Conservation (phyloP, 2,888 invertebrate species). For the Epiblema foenella region DNA sequence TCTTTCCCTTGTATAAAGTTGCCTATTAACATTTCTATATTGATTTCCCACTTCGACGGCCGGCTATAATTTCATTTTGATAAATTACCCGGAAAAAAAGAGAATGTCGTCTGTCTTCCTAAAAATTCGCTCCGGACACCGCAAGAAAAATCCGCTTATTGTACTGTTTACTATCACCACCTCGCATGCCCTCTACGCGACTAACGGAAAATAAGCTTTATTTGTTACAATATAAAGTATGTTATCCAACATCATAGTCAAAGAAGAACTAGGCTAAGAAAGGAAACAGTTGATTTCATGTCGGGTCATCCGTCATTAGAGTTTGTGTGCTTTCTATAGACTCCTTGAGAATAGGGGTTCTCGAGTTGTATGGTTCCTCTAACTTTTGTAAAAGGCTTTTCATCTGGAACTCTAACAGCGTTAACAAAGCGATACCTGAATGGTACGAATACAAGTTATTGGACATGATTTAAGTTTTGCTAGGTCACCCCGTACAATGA, state of each 20-base stretch:
- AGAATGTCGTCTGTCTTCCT: constrained; percentile 13
- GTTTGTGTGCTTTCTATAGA: constrained; percentile 41
- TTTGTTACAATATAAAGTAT: not conserved
- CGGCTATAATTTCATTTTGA: constrained; percentile 26
- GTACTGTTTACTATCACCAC: constrained; percentile 2
- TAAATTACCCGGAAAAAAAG: constrained; percentile 28
- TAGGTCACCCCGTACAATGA: not conserved
- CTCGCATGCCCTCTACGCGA: not conserved
- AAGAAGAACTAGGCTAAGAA: constrained; percentile 10
- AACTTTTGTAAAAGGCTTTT: constrained; percentile 40
- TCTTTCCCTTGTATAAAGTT: not conserved
- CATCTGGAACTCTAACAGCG: constrained; percentile 15
- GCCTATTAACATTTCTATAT: not conserved
- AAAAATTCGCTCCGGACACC: constrained; percentile 16
- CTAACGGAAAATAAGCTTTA: not conserved
- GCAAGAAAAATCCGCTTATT: constrained; percentile 17
- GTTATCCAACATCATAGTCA: not conserved
- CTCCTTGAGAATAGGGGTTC: constrained; percentile 33
- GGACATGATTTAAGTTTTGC: constrained; percentile 16
- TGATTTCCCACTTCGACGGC: not conserved
- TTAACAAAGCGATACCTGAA: constrained; percentile 16
- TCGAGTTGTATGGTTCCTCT: constrained; percentile 26
- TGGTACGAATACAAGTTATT: constrained; percentile 1
- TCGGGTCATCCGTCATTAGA: constrained; percentile 43
- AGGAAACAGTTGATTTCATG: constrained; percentile 21